Percentiles rank a stretch among this genome's conserved stretches.
These are phyloP conservation scores for Agonopterix subpropinquella DNA, from an alignment of 2,888 invertebrate genomes.

Conservation along the genomic window DNA sequence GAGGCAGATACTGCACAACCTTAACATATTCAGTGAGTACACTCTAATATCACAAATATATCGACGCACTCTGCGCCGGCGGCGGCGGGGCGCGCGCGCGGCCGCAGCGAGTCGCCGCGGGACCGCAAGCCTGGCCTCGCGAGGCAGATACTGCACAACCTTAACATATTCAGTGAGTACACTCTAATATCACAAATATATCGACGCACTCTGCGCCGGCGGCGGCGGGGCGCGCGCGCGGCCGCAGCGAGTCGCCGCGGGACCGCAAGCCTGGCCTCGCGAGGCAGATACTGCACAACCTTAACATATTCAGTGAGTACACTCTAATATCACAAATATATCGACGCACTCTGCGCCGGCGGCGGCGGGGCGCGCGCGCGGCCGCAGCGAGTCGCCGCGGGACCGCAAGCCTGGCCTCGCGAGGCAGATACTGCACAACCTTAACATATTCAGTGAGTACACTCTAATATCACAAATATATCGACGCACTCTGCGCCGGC, in stretches of 20 bases:
- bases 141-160: conserved; percentile 85
- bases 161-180: conserved; percentile 84
- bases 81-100: conserved; percentile 22
- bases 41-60: too few relatives aligned
- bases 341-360: conserved; percentile 24
- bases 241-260: conserved; percentile 48
- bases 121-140: conserved; percentile 75
- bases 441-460: conserved; percentile 84
- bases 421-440: conserved; percentile 85
- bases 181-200: too few relatives aligned
- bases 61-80: conserved; percentile 24
- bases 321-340: too few relatives aligned
- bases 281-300: conserved; percentile 85
- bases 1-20: conserved; percentile 85
- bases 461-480: too few relatives aligned
- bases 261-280: conserved; percentile 75
- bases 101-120: conserved; percentile 48
- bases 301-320: conserved; percentile 84
- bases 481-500: conserved; percentile 24
- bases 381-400: conserved; percentile 48
- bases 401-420: conserved; percentile 75
- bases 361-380: conserved; percentile 22
- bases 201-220: conserved; percentile 24
- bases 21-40: conserved; percentile 84
- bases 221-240: conserved; percentile 22